These are phyloP conservation scores for Xylophagus ater DNA, from an alignment of 2,888 invertebrate genomes.

Conservation along the genomic window DNA sequence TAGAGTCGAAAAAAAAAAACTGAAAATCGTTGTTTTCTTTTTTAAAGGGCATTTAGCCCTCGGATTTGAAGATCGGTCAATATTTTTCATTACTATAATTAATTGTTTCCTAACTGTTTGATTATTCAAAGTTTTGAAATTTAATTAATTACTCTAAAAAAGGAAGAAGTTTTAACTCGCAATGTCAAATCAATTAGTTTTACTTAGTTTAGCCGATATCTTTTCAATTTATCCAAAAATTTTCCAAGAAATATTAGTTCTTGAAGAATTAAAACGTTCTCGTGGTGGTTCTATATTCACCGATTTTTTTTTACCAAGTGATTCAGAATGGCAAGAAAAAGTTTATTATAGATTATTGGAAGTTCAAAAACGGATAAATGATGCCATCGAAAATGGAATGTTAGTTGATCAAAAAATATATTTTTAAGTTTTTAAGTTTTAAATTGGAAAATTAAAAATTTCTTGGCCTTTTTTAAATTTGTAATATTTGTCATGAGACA, in stretches of 20 bases:
- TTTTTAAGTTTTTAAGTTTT: no score
- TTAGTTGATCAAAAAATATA: no score
- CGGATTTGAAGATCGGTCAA: no score
- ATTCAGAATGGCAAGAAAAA: slow-evolving; percentile 45
- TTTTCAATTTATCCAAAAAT: slow-evolving; percentile 56
- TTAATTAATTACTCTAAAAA: not conserved
- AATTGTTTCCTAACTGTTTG: not conserved
- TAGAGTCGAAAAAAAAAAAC: no score
- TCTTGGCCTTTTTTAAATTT: no score
- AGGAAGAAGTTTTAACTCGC: not conserved
- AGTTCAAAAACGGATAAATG: slow-evolving; percentile 41
- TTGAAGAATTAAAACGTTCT: slow-evolving; percentile 39
- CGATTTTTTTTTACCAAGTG: slow-evolving; percentile 42
- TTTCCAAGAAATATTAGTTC: slow-evolving; percentile 48
- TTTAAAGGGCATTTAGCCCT: no score
- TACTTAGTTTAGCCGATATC: slow-evolving; percentile 41
- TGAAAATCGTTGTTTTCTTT: no score
- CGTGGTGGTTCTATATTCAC: slow-evolving; percentile 37
- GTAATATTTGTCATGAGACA: not conserved
- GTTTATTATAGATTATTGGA: slow-evolving; percentile 46
- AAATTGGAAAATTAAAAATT: no score
- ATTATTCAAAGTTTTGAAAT: not conserved
- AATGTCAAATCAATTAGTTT: slow-evolving; percentile 34
- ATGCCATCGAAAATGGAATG: slow-evolving; percentile 28
- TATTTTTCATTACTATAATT: no score